Conservation (phyloP, 2,797 vertebrate genomes). For the Microctenopoma steveboyesi region DNA sequence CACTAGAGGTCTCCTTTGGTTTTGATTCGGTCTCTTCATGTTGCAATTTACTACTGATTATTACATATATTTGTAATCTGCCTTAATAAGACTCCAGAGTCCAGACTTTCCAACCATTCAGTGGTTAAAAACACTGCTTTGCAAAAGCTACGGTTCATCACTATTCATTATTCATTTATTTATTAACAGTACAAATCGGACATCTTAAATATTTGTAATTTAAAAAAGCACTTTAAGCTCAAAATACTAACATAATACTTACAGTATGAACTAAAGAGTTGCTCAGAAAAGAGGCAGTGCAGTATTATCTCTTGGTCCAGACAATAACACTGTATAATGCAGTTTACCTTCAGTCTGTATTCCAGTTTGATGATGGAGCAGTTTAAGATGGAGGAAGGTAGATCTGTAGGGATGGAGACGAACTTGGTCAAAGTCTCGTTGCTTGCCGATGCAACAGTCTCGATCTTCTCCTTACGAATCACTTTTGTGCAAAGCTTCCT, state of each 20-base stretch:
- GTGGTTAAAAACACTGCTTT: not conserved
- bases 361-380: constrained; percentile 74
- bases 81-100: too few species aligned
- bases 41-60: not conserved
- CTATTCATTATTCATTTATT: too few species aligned
- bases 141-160: too few species aligned
- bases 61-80: not conserved
- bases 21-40: not conserved
- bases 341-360: constrained; percentile 86
- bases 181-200: too few species aligned
- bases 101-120: not conserved
- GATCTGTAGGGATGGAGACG: constrained; percentile 60
- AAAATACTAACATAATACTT: not conserved
- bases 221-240: not conserved
- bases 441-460: constrained; percentile 28
- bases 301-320: not conserved
- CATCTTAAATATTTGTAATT: too few species aligned
- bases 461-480: constrained; percentile 61
- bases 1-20: constrained; percentile 28
- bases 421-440: constrained; percentile 47
- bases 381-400: constrained; percentile 71
- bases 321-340: not conserved
- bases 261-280: not conserved
- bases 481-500: constrained; percentile 36
- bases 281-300: not conserved